Base-by-base conservation (phyloP, 2,888 invertebrate genomes). In the Ochropleura plecta region DNA sequence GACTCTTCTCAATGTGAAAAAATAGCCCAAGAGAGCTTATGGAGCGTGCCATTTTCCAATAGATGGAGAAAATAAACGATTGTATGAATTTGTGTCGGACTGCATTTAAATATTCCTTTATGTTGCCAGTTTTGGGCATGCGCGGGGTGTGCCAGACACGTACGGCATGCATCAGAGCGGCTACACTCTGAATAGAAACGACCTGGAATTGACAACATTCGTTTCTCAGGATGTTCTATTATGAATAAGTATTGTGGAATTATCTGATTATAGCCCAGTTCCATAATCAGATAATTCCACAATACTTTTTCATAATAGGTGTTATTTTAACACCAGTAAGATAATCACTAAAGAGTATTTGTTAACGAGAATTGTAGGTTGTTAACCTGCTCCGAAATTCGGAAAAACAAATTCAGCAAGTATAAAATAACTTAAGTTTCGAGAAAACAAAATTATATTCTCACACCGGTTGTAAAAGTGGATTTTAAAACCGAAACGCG, bases 71-170 rank as follows among this genome's bases (percentile, higher is more conserved):
- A 68, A 83, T 70, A 70, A 63, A 53, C 44, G 12, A 49, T 65
- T 53, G 65, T 55, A 81, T 82, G 80, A 55, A 80, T 74, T 79
- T 64, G 67, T 79, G 74, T 53, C 59, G 44, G 51, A 60, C 51
- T 70, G 53, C 60, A 68, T 77, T 73, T 42, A 42, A 63, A 70
- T 83, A 71, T 73, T 77, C 57, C 62, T 77, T 48, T 70, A 66
- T 60, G 73, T n/a, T 46, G 48, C 57, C 55, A 30, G 30, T 48
- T 83, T 78, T 83, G 84, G 81, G 40, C 86, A 80, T 80, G 78
- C 65, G 53, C 49, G 7, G 51, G 42, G 65, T 73, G 70, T 65
- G 63, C 65, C 59, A 53, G 63, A 30, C 66, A 63, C 73, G 69
- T 57, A 30, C 30, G 57, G 30, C 57, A 30, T 30, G 57, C 59